Percentiles rank a stretch among this genome's conserved stretches.
Conservation (phyloP, 2,113 vertebrate species). For the Mormyrus lacerda region DNA sequence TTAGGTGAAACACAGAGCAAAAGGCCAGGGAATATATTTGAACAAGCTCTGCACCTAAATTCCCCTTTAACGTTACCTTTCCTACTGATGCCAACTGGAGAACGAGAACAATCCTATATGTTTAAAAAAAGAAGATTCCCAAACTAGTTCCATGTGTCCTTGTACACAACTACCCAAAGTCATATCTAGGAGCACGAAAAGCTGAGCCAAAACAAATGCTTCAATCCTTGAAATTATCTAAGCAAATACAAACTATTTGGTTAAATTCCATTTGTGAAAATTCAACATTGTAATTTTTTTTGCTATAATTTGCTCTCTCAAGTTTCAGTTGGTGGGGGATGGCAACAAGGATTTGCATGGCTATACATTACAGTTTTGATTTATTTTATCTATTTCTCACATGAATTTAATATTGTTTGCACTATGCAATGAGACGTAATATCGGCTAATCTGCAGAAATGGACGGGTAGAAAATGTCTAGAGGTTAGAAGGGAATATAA, state of each 20-base stretch:
- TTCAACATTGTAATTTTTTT: background rate
- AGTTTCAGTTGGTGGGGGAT: background rate
- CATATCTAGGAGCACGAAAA: background rate
- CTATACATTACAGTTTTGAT: background rate
- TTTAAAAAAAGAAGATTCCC: background rate
- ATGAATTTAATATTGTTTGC: background rate
- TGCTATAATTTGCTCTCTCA: background rate
- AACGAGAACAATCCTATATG: background rate
- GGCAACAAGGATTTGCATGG: background rate
- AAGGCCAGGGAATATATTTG: background rate
- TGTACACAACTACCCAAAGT: background rate
- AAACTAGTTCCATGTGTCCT: background rate
- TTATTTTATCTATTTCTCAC: background rate
- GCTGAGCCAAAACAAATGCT: background rate
- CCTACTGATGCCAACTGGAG: background rate
- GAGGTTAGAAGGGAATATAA: background rate
- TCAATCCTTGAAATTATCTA: background rate
- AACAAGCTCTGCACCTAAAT: background rate
- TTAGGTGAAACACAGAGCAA: conserved; percentile 2
- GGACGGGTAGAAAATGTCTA: background rate
- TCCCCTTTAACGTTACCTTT: background rate
- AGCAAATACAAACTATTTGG: background rate
- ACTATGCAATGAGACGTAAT: background rate
- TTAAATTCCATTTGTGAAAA: background rate
- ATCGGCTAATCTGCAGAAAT: background rate